Percentiles rank a stretch among this genome's conserved stretches.
Evolutionary conservation across 2,888 invertebrate genomes (phyloP).

Genomic region (Bellardia pandia): DNA sequence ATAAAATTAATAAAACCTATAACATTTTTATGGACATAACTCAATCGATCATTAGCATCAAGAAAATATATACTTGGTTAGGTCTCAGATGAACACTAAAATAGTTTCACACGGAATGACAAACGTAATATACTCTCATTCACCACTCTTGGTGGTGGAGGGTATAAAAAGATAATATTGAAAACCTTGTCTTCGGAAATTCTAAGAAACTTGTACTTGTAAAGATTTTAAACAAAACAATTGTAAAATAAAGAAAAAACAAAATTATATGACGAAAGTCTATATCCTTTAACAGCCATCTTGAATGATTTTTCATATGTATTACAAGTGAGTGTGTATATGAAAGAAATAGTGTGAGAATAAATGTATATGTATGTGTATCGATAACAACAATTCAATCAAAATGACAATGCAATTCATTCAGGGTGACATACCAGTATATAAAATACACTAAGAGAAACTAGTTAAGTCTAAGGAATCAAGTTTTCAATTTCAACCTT

Average conservation of each 20-base stretch:
- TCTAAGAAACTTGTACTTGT: not conserved
- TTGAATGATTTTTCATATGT: constrained; percentile 44
- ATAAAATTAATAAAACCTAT: too few species aligned
- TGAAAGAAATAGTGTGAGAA: not conserved
- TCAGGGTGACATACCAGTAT: constrained; percentile 38
- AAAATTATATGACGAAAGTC: not conserved
- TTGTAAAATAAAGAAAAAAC: constrained; percentile 24
- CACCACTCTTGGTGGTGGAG: too few species aligned
- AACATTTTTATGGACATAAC: too few species aligned
- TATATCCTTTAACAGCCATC: constrained; percentile 59
- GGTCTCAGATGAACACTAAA: too few species aligned
- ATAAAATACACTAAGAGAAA: constrained; percentile 42
- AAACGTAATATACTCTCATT: too few species aligned
- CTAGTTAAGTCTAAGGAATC: too few species aligned
- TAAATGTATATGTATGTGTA: constrained; percentile 37
- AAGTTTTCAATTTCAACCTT: not conserved
- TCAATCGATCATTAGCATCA: too few species aligned
- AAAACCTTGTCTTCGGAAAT: constrained; percentile 5
- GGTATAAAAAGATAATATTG: too few species aligned
- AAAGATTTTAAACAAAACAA: not conserved
- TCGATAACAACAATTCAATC: constrained; percentile 74
- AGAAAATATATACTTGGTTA: too few species aligned
- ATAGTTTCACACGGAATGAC: too few species aligned
- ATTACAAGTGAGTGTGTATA: not conserved
- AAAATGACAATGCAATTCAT: constrained; percentile 71